A percentile compares a stretch with the other conserved stretches of the same genome.
Evolutionary conservation across 2,888 invertebrate species (phyloP).

Genomic region (Yponomeuta plumbellus): DNA sequence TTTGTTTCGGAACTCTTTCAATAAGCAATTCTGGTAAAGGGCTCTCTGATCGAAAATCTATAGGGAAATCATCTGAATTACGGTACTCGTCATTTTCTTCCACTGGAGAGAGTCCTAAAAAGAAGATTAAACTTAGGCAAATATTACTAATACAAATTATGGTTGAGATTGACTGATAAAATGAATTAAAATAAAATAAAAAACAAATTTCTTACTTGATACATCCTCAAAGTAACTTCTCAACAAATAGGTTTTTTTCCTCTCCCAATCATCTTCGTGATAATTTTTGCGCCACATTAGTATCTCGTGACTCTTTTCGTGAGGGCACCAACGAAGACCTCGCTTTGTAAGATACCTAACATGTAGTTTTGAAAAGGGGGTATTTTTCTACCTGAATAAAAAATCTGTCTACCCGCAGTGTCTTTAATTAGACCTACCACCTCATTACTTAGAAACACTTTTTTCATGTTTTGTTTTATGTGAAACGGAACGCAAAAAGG

Average conservation of each 20-base stretch:
- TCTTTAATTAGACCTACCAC: too few species aligned
- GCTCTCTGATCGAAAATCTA: slow-evolving; percentile 21
- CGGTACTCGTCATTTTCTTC: slow-evolving; percentile 27
- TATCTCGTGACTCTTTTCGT: not conserved
- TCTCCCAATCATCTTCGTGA: slow-evolving; percentile 32
- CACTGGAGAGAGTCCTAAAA: slow-evolving; percentile 34
- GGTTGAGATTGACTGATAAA: slow-evolving; percentile 10
- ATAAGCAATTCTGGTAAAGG: slow-evolving; percentile 39
- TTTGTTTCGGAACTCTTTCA: slow-evolving; percentile 30
- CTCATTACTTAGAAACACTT: too few species aligned
- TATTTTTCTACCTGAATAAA: not conserved
- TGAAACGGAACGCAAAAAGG: not conserved
- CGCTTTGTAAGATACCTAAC: not conserved
- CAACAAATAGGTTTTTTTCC: slow-evolving; percentile 28
- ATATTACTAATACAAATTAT: not conserved
- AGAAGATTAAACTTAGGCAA: not conserved
- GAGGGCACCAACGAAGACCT: not conserved
- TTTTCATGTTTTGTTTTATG: not conserved
- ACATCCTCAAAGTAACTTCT: slow-evolving; percentile 13
- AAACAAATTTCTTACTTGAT: slow-evolving; percentile 16
- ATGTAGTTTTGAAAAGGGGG: not conserved
- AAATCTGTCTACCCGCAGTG: not conserved
- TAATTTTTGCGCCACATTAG: slow-evolving; percentile 21
- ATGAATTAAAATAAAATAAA: slow-evolving; percentile 18
- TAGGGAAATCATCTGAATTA: too few species aligned